Conservation (phyloP, 1,140 invertebrate genomes). For the Rhagoletis zephyria region DNA sequence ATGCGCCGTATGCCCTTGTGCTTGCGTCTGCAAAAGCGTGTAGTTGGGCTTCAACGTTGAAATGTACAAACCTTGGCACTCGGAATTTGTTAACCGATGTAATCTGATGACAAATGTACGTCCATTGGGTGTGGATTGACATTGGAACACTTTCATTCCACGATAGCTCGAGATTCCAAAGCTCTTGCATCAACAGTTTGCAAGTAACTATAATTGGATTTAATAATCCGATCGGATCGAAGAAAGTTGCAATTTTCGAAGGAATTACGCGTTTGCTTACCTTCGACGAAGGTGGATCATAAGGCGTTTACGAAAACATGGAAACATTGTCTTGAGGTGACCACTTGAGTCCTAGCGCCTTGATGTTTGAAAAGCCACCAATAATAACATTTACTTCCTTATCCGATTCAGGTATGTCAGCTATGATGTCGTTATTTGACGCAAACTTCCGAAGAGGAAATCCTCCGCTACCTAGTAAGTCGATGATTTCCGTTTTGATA, state of each 20-base stretch:
- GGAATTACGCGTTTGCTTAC: neutral
- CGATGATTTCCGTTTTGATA: no score
- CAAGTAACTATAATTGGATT: neutral
- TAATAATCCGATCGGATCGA: neutral
- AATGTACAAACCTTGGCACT: neutral
- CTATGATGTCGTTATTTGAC: neutral
- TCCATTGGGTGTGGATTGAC: neutral
- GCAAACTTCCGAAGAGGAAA: neutral
- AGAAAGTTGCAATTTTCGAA: neutral
- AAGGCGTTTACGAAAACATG: neutral
- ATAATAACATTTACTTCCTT: neutral
- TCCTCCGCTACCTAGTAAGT: no score
- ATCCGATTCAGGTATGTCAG: neutral
- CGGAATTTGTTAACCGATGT: no score
- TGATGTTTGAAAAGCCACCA: neutral
- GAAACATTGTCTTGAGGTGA: neutral
- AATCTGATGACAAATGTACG: neutral
- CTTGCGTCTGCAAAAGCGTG: neutral
- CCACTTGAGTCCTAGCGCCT: slow-evolving; percentile 29
- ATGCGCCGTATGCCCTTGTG: neutral
- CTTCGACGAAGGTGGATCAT: neutral
- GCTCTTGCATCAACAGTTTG: neutral
- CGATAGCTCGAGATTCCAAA: no score
- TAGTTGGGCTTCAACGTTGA: neutral
- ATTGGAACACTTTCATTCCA: neutral